These are phyloP conservation scores for Chrysodeixis includens DNA, from an alignment of 2,888 invertebrate genomes.

Conservation along the genomic window DNA sequence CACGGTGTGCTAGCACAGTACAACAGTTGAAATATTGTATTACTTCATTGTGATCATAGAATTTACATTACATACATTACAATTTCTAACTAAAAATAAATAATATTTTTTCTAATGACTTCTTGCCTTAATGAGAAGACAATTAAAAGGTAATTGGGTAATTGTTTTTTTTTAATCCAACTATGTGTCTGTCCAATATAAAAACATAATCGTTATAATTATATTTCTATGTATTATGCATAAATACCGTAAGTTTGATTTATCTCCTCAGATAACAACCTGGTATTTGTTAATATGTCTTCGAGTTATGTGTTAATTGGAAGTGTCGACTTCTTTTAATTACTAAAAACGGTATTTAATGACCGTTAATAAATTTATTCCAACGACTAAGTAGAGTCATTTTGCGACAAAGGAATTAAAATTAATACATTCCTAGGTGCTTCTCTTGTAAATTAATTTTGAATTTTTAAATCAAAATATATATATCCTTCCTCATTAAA, in stretches of 20 bases:
- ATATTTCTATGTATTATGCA: slow-evolving; percentile 15
- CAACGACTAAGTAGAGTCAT: neutral
- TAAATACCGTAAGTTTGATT: slow-evolving; percentile 14
- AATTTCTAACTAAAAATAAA: no score
- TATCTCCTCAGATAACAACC: slow-evolving; percentile 23
- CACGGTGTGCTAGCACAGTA: no score
- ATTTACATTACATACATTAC: no score
- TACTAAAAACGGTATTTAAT: slow-evolving; percentile 11
- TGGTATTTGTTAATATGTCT: slow-evolving; percentile 22
- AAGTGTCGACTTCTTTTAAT: slow-evolving; percentile 35
- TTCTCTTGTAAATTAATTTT: neutral
- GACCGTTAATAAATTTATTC: neutral
- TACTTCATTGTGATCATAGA: no score
- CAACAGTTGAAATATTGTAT: no score
- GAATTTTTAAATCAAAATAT: no score
- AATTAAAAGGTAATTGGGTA: neutral
- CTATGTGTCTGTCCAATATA: neutral
- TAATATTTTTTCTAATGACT: no score
- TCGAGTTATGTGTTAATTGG: slow-evolving; percentile 41
- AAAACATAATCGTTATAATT: slow-evolving; percentile 1
- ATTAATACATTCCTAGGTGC: neutral
- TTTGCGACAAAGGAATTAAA: neutral
- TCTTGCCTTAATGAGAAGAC: neutral
- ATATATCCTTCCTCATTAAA: no score
- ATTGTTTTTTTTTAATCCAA: slow-evolving; percentile 1